These are phyloP conservation scores for Troides aeacus DNA, from an alignment of 2,888 invertebrate species.

Conservation along the genomic window DNA sequence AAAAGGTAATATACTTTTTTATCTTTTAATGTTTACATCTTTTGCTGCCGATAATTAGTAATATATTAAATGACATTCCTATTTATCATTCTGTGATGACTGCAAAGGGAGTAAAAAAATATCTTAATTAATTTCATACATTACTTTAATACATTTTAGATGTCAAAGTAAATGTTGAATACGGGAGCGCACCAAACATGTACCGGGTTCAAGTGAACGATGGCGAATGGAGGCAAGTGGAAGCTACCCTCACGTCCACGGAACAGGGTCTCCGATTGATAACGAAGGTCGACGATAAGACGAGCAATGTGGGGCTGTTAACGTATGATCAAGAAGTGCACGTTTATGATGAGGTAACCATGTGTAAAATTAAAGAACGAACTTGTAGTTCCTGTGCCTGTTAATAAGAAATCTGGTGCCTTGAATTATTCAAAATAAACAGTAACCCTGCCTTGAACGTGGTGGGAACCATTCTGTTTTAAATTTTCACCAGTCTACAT, in stretches of 20 bases:
- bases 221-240: constrained; percentile 77
- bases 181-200: constrained; percentile 57
- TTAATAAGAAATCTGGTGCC: too few species aligned
- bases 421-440: too few species aligned
- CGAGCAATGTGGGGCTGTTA: constrained; percentile 58
- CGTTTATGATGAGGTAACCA: constrained; percentile 64
- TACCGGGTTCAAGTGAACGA: constrained; percentile 69
- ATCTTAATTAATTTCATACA: too few species aligned
- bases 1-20: constrained; percentile 56
- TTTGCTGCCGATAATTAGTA: too few species aligned
- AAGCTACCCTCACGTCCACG: constrained; percentile 48
- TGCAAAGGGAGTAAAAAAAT: too few species aligned
- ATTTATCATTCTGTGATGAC: too few species aligned
- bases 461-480: too few species aligned
- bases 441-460: too few species aligned
- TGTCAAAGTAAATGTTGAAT: constrained; percentile 78
- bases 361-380: not conserved
- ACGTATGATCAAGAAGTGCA: constrained; percentile 62
- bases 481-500: too few species aligned
- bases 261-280: constrained; percentile 52
- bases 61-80: too few species aligned
- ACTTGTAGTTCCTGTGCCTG: too few species aligned
- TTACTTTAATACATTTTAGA: constrained; percentile 51
- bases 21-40: too few species aligned
- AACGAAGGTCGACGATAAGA: constrained; percentile 55